Percentiles rank a stretch among this genome's conserved stretches.
Conservation (phyloP, 2,797 vertebrate genomes). For the Amniataba percoides region DNA sequence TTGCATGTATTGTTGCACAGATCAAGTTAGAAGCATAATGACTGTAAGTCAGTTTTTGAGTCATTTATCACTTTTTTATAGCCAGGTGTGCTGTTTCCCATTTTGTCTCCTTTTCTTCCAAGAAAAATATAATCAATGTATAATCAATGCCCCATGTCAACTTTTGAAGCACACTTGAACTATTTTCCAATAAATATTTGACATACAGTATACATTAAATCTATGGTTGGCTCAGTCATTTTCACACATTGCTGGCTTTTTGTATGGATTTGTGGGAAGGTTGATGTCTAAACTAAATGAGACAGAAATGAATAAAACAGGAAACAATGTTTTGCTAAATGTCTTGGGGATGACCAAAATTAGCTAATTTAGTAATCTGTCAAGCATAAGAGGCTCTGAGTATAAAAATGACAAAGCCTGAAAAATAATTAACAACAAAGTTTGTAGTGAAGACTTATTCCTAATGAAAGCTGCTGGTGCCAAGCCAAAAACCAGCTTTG, state of each 20-base stretch:
- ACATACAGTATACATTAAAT: too few relatives aligned
- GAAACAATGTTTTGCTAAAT: neutral
- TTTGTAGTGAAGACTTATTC: neutral
- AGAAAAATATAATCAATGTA: too few relatives aligned
- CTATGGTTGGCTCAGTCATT: neutral
- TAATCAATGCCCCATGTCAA: neutral
- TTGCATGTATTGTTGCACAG: too few relatives aligned
- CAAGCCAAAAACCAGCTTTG: constrained; percentile 18
- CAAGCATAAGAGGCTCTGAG: neutral
- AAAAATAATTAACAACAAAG: neutral
- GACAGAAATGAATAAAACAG: neutral
- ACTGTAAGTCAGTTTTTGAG: too few relatives aligned
- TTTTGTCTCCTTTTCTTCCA: too few relatives aligned
- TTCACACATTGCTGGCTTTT: neutral
- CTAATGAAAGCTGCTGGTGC: constrained; percentile 9
- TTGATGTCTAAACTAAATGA: neutral
- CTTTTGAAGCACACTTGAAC: neutral
- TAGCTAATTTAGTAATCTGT: neutral
- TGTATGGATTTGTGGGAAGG: neutral
- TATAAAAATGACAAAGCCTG: neutral
- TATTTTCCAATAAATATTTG: neutral
- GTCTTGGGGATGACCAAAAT: too few relatives aligned
- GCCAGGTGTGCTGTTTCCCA: too few relatives aligned
- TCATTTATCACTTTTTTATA: too few relatives aligned
- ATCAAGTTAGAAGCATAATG: too few relatives aligned